Base-by-base conservation (phyloP, 1,140 invertebrate genomes). In the Drosophila trapezifrons region DNA sequence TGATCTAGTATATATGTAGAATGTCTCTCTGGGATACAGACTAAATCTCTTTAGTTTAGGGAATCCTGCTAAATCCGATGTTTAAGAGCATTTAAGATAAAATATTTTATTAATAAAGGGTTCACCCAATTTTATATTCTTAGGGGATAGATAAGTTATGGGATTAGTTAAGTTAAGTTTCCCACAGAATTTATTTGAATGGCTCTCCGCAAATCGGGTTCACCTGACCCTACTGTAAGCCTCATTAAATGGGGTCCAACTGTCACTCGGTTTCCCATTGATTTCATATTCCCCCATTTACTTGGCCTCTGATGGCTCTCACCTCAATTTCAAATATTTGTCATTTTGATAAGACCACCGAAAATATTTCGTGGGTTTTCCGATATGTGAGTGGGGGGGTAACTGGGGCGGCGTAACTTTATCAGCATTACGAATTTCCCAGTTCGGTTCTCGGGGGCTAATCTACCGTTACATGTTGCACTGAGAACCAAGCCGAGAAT, bases 291-390 rank as follows among this genome's bases (percentile, higher is more conserved):
- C 46, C 51, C 64, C 58, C 49, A 35, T 52, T 40, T 32, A n/a
- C 22, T 20, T 35, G 29, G 17, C 37, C 38, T 35, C 43, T 52
- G 67, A 37, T 74, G 62, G 38, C 64, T 64, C 65, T 81, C 78
- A 86, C 70, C 82, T 82, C 62, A 69, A 79, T 83, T 87, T 86
- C 83, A 87, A 86, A 86, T 83, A 87, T 83, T 86, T 86, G 83
- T 86, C 83, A 87, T 69, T 62, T 73, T 56, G 83, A 86, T 86
- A 86, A 86, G 79, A 25, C 43, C n/a, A 10, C 70, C 71, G 27
- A 76, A 87, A 86, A 81, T 65, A 76, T 63, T 78, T 72, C 32
- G 63, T 64, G 29, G 69, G 55, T 59, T 78, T 45, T 43, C 37
- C 37, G n/a, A 27, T 27, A 25, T 57, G 45, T 40, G 22, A 38